Base-by-base conservation (phyloP, 2,797 vertebrate species). In the Tamandua tetradactyla region DNA sequence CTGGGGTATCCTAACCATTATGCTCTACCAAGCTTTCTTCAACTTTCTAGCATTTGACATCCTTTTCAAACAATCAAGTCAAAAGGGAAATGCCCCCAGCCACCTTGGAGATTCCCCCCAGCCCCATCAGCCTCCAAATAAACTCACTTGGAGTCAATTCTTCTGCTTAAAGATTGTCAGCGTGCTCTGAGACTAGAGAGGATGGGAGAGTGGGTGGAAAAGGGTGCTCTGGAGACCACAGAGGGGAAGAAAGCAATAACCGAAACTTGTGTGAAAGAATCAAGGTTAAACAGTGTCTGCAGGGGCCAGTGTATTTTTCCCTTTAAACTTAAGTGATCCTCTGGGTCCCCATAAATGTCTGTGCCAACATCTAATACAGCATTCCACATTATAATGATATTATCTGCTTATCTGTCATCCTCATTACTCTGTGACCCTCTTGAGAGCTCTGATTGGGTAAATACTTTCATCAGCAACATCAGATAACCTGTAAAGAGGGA, bases 21-120 rank as follows among this genome's bases (percentile, higher is more conserved):
- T 11, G 44, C 1, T 68, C 76, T 27, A 30, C n/a, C 17, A 9
- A 74, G 44, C 37, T 52, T 94, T 22, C 27, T 5, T 37, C 66
- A 57, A 13, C 78, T 62, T 85, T 91, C 89, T 84, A 91, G 87
- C 84, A 69, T 22, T 49, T 18, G n/a, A 64, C 44, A 42, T 89
- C 37, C 61, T 37, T 79, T 75, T 59, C 69, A 18, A 89, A 93
- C 8, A 61, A 30, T 23, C 1, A 84, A 71, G 59, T 78, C 59
- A 61, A 86, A 80, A 91, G 61, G 30, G 84, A 57, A 85, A 74
- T 40, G 7, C 17, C 15, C 8, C 44, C 75, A 25, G 10, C 4
- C 79, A 40, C 57, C 17, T 30, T 5, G 2, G 49, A 80, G 30
- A n/a, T 25, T 49, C 80, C 74, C 62, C 72, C 74, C 35, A n/a